Base-by-base conservation (phyloP, 2,797 vertebrate species). In the Esox lucius region DNA sequence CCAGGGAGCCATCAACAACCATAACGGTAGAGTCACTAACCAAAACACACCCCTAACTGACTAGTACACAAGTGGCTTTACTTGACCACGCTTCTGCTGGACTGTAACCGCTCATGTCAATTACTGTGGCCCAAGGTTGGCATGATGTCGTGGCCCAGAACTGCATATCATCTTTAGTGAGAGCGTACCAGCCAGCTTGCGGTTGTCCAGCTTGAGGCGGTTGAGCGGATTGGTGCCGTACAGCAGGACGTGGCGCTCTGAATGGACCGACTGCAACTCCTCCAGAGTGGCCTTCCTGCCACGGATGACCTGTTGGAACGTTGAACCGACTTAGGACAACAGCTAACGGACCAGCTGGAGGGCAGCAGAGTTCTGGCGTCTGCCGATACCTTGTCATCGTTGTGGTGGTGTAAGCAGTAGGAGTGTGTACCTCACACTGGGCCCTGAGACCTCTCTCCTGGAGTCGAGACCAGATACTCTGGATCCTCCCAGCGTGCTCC, bases 401-500 rank as follows among this genome's bases (percentile, higher is more conserved):
- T 9, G 39, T 31, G 28, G 68, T 69, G 22, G 4, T 46, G 66
- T 70, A 49, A 35, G 16, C 12, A 31, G 17, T 61, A 26, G n/a
- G 42, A 13, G 42, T 49, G 22, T 74, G 33, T 66, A 98, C 97
- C 96, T 98, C 96, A 33, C 97, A 99, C 90, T 96, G 96, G 82
- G 93, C 93, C 76, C 95, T 93, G 42, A 98, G 94, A 1, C 97
- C 97, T 59, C 96, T 89, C 91, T 98, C 97, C 90, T 97, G 97
- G 78, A 99, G 93, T 2, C 97, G 91, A 42, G 97, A 99, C 97
- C 97, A 99, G 90, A 99, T 98, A 90, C 97, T 99, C 91, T 99
- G 97, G 91, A 99, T 99, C 73, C 97, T 95, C 71, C 97, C 97
- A 0, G 97, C 97, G 15, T 98, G 97, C 91, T 98, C 97, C 0